Base-by-base conservation (phyloP, 2,888 invertebrate genomes). In the Dinocampus coccinellae region DNA sequence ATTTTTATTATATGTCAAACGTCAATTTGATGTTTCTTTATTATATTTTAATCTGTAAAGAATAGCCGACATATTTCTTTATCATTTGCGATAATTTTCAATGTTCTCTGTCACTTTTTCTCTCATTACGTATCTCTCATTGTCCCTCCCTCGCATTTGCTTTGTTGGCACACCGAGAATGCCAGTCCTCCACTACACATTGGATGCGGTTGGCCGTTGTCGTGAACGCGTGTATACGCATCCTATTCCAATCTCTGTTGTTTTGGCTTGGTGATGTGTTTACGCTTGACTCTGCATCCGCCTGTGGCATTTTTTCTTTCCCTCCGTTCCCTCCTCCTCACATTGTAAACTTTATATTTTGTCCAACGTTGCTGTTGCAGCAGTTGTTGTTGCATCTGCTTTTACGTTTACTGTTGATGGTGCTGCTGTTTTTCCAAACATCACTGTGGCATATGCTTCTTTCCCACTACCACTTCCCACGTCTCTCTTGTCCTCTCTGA, bases 241-340 rank as follows among this genome's bases (percentile, higher is more conserved):
- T 58, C 58, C 33, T 33, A 58, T n/a, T 16, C 58, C 58, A 58
- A 16, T 58, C 58, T 58, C 58, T 58, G 58, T 16, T 58, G 58
- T 16, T 22, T 47, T 63, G 47, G 34, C 26, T 36, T 22, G 33
- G 42, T 62, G 61, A 62, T 62, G 63, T 57, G 66, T 69, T 68
- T 63, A 57, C 71, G 69, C 71, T 72, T 71, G 66, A 67, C 74
- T 75, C 73, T 74, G 75, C 75, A 75, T 75, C 75, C 75, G 73
- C 70, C 73, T 72, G 73, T 69, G 68, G 71, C 66, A 53, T 66
- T 61, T 52, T 62, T 55, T 67, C 71, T 66, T 61, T 34, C 64
- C 55, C 72, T 63, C 74, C 42, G 60, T 68, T 66, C 66, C 67
- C 63, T 57, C 72, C 63, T 53, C 16, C 42, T 34, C 9, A 16